These are phyloP conservation scores for Agelaius tricolor DNA, from an alignment of 2,113 vertebrate genomes.

Conservation along the genomic window DNA sequence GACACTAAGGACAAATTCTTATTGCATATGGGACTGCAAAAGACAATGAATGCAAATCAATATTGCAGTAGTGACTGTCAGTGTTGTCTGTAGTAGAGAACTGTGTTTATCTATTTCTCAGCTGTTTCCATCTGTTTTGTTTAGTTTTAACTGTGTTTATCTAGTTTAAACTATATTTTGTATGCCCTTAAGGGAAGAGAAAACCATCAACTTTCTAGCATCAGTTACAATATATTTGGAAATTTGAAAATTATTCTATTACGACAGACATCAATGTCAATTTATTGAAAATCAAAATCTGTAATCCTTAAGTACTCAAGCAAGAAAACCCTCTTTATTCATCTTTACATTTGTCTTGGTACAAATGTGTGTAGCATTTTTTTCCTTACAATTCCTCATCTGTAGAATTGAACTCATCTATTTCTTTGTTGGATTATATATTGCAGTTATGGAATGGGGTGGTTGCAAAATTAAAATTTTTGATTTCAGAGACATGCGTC, in stretches of 20 bases:
- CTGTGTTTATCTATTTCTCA: not conserved
- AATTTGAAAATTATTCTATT: not conserved
- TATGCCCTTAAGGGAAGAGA: not conserved
- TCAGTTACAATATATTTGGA: not conserved
- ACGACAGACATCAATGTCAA: not conserved
- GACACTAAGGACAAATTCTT: not conserved
- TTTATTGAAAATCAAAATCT: not conserved
- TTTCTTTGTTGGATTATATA: not conserved
- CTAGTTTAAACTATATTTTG: not conserved
- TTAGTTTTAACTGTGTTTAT: not conserved
- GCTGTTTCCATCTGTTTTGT: not conserved
- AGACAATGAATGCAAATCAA: not conserved
- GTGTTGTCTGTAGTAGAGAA: not conserved
- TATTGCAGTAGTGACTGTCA: not conserved
- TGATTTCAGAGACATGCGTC: not conserved
- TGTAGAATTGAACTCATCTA: not conserved
- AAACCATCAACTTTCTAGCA: not conserved
- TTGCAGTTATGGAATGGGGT: not conserved
- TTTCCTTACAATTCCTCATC: not conserved
- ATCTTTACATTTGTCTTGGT: not conserved
- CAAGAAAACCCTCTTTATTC: not conserved
- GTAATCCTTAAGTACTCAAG: not conserved
- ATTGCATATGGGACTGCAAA: not conserved
- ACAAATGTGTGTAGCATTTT: not conserved
- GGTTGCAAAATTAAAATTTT: not conserved